Percentiles rank a stretch among this genome's conserved stretches.
Conservation (phyloP, 1,140 invertebrate genomes). For the Zaprionus taronus region DNA sequence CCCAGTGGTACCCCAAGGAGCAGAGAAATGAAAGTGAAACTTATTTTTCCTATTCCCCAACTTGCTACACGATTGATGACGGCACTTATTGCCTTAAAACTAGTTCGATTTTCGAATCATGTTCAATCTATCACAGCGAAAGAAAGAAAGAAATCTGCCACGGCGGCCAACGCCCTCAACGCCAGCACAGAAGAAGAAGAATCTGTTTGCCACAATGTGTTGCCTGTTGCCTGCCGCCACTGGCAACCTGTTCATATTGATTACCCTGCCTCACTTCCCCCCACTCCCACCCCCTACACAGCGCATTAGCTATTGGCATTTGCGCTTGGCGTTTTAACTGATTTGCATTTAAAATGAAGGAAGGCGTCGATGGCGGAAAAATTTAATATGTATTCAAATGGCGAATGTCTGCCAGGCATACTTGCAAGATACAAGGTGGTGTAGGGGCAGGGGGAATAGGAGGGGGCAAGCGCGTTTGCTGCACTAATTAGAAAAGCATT, state of each 20-base stretch:
- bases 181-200: background rate
- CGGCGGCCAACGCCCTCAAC: background rate
- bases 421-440: background rate
- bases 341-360: conserved; percentile 78
- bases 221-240: background rate
- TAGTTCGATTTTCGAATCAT: background rate
- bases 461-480: background rate
- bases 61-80: conserved; percentile 1
- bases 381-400: conserved; percentile 79
- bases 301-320: conserved; percentile 37
- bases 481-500: conserved; percentile 73
- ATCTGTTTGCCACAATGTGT: background rate
- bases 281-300: background rate
- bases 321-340: conserved; percentile 31
- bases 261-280: background rate
- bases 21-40: background rate
- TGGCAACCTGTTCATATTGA: conserved; percentile 43
- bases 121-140: background rate
- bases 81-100: background rate
- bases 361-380: conserved; percentile 25
- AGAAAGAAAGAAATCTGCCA: background rate
- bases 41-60: background rate
- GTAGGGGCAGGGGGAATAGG: too few relatives aligned
- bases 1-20: conserved; percentile 8
- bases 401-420: background rate